These are phyloP conservation scores for Psittacula echo DNA, from an alignment of 2,797 vertebrate genomes.

Conservation along the genomic window DNA sequence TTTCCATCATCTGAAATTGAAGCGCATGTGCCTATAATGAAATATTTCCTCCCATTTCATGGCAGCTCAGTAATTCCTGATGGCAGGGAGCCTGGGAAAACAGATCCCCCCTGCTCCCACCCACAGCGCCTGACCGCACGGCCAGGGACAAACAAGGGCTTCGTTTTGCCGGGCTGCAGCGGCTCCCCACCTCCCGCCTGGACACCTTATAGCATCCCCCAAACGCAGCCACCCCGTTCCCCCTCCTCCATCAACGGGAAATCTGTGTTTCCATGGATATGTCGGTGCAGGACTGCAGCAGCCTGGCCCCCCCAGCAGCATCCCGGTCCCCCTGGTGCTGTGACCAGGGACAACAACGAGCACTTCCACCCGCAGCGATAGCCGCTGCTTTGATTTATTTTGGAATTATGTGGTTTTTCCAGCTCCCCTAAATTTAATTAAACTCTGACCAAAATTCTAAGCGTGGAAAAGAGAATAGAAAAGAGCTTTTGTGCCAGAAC, in stretches of 20 bases:
- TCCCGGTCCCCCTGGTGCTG: background rate
- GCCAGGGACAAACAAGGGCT: constrained; percentile 52
- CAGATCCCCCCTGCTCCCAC: constrained; percentile 71
- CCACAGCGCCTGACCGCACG: constrained; percentile 67
- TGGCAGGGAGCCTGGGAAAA: constrained; percentile 81
- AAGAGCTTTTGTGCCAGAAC: background rate
- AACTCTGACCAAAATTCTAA: constrained; percentile 44
- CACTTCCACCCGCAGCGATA: background rate
- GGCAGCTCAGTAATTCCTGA: constrained; percentile 80
- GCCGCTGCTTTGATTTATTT: constrained; percentile 21
- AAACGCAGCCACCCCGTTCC: background rate
- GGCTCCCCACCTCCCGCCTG: constrained; percentile 55
- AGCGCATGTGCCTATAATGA: constrained; percentile 84
- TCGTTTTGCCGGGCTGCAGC: background rate
- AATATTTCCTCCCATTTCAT: constrained; percentile 83
- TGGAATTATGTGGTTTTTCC: constrained; percentile 37
- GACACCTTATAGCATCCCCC: constrained; percentile 63
- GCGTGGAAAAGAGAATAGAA: background rate
- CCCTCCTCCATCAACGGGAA: background rate
- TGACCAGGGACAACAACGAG: background rate
- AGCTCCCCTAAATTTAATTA: constrained; percentile 39
- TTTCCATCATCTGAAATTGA: constrained; percentile 79
- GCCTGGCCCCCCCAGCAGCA: fast-evolving
- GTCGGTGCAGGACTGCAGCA: background rate
- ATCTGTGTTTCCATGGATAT: background rate